Base-by-base conservation (phyloP, 2,888 invertebrate genomes). In the Diplolepis rosae region DNA sequence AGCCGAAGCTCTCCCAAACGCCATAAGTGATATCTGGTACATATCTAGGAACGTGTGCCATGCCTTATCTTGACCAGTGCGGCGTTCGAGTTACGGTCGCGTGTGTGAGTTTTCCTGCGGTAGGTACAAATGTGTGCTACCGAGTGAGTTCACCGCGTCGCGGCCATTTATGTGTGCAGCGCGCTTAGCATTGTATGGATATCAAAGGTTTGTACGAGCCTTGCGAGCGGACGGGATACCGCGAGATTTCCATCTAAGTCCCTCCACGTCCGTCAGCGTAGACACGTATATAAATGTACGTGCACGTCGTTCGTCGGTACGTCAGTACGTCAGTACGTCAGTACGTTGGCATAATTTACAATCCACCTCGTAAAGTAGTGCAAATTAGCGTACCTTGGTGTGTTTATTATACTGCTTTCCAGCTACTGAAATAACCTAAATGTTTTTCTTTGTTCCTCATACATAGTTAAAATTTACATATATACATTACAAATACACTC, bases 11-110 rank as follows among this genome's bases (percentile, higher is more conserved):
- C 70, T 68, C 67, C 69, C 67, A 72, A 66, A 52, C 65, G 74
- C 65, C 74, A 74, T 76, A 69, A 71, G 72, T 76, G 83, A 83
- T 87, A 87, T 87, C 86, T 82, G 85, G 77, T 84, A 86, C 85
- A 85, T 86, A 87, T 87, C 87, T 87, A 84, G 84, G 80, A 87
- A 87, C 86, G 87, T 86, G 85, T 85, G 86, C 84, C 84, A 84
- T 83, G 84, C 81, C 85, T 87, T 87, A 87, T 87, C 87, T 87
- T 76, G 72, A 79, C 79, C 81, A 82, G 82, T 78, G 83, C 81
- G 82, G 82, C 79, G 83, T 81, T 82, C 79, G 79, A 74, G 79
- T 70, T 65, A 65, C 72, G 72, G 73, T 66, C 48, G n/a, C 42
- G 27, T 56, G 51, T 52, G 48, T 48, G 70, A 42, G 30, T 39